Conservation (phyloP, 2,888 invertebrate species). For the Drosophila seclusa region DNA sequence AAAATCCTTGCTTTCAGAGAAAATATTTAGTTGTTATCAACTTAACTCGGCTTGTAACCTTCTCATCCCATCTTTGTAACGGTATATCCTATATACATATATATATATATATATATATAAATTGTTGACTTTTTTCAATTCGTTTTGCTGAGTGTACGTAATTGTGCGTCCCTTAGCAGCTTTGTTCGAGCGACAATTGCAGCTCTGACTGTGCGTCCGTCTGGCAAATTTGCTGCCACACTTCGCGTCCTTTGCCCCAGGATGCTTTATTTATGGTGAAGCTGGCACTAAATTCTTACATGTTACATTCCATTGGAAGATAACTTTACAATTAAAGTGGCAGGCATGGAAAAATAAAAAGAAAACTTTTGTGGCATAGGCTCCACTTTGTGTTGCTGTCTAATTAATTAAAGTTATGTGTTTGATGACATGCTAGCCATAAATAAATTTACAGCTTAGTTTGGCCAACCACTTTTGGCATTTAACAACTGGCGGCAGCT, state of each 20-base stretch:
- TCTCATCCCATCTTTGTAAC: too few relatives aligned
- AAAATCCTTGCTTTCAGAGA: background rate
- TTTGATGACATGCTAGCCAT: constrained; percentile 61
- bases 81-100: background rate
- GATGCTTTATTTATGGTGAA: constrained; percentile 58
- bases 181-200: constrained; percentile 4
- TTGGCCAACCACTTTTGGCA: constrained; percentile 18
- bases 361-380: background rate
- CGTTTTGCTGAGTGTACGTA: background rate
- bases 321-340: constrained; percentile 59
- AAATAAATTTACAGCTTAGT: constrained; percentile 61
- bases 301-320: constrained; percentile 55
- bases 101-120: background rate
- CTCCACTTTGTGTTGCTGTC: constrained; percentile 60
- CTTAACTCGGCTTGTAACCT: too few relatives aligned
- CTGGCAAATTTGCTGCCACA: constrained; percentile 14
- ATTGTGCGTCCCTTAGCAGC: constrained; percentile 6
- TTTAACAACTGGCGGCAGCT: constrained; percentile 25
- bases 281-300: constrained; percentile 19
- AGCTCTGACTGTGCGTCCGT: constrained; percentile 14
- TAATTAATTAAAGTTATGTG: constrained; percentile 74
- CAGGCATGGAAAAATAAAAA: background rate
- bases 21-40: too few relatives aligned
- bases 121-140: too few relatives aligned
- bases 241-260: constrained; percentile 29